Evolutionary conservation across 1,140 invertebrate species (phyloP).

Genomic region (Coelopa frigida): DNA sequence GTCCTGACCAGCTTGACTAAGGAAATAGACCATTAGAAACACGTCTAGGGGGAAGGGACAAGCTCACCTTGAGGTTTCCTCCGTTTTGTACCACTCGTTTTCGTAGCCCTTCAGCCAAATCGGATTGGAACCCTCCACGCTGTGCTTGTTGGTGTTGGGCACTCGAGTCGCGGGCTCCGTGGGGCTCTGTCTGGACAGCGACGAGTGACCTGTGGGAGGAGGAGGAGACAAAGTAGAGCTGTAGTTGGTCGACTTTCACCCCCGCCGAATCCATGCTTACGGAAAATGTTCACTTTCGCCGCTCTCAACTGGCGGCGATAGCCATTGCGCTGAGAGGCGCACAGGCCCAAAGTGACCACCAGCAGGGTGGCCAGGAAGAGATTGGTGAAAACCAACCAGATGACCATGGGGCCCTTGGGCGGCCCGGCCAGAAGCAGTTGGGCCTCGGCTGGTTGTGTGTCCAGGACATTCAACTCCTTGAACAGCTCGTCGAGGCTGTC

Average conservation of each 20-base stretch:
- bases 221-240: not conserved
- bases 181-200: slow-evolving; percentile 27
- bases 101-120: slow-evolving; percentile 93
- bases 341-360: slow-evolving; percentile 68
- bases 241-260: not conserved
- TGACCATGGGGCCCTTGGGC: slow-evolving; percentile 51
- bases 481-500: slow-evolving; percentile 81
- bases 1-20: slow-evolving; percentile 62
- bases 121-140: slow-evolving; percentile 87
- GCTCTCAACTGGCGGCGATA: slow-evolving; percentile 86
- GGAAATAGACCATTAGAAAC: too few relatives aligned
- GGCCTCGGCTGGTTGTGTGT: slow-evolving; percentile 74
- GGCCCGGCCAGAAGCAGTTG: slow-evolving; percentile 50
- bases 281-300: slow-evolving; percentile 85
- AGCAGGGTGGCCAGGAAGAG: slow-evolving; percentile 71
- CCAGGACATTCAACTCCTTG: slow-evolving; percentile 86
- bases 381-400: slow-evolving; percentile 74
- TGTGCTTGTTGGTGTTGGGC: slow-evolving; percentile 91
- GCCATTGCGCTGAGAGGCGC: slow-evolving; percentile 71
- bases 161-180: slow-evolving; percentile 54
- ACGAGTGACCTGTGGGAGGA: slow-evolving; percentile 24
- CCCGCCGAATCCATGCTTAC: slow-evolving; percentile 51
- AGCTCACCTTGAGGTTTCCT: slow-evolving; percentile 68
- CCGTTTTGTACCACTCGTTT: slow-evolving; percentile 89
- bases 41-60: too few relatives aligned